Conservation (phyloP, 1,140 invertebrate species). For the Bilobella aurantiaca region DNA sequence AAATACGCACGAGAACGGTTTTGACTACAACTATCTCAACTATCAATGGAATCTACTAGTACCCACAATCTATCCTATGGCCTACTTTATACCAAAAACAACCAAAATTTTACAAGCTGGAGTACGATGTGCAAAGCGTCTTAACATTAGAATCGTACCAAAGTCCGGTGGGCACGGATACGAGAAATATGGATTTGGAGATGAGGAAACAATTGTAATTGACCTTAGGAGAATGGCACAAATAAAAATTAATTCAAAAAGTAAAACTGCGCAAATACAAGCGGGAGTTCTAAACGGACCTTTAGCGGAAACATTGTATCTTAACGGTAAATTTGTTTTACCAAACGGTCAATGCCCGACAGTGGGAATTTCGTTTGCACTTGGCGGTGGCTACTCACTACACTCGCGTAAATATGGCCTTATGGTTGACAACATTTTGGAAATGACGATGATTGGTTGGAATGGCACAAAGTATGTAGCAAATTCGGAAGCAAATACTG, state of each 20-base stretch:
- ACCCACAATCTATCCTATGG: neutral
- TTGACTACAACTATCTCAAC: constrained; percentile 2
- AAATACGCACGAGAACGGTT: too few relatives aligned
- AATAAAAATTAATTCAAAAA: neutral
- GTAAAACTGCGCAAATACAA: neutral
- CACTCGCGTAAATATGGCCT: neutral
- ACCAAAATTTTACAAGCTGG: too few relatives aligned
- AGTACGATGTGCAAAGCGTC: neutral
- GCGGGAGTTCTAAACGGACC: neutral
- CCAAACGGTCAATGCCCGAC: neutral
- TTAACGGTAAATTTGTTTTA: neutral
- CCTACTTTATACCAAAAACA: neutral
- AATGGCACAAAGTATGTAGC: neutral
- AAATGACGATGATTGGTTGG: neutral
- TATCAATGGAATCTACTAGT: constrained; percentile 7
- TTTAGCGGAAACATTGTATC: neutral
- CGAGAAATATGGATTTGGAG: neutral
- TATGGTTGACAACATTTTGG: neutral
- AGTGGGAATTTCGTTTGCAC: neutral
- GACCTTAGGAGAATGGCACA: neutral
- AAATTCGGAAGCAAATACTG: neutral
- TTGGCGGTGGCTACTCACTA: neutral
- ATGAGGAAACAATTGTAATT: neutral
- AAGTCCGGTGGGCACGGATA: neutral
- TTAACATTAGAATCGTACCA: neutral